Percentiles rank a stretch among this genome's conserved stretches.
These are phyloP conservation scores for Lumbricus terrestris DNA, from an alignment of 2,888 invertebrate species.

Conservation along the genomic window DNA sequence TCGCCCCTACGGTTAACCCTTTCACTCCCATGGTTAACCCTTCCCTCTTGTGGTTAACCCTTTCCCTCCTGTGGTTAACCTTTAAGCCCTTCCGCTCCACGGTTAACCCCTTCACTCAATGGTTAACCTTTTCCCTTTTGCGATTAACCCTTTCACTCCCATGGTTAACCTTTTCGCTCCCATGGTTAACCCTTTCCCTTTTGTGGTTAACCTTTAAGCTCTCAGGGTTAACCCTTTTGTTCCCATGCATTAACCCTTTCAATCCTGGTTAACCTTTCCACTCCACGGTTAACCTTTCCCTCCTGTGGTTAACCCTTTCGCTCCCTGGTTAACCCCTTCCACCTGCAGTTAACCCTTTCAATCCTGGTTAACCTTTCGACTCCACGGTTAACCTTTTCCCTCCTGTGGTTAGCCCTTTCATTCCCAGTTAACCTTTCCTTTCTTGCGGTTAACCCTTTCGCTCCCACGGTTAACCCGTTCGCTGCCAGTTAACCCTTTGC, in stretches of 20 bases:
- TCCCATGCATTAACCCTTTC: too few species aligned
- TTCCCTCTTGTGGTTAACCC: neutral
- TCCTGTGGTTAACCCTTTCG: neutral
- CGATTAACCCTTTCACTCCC: neutral
- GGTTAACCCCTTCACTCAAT: slow-evolving; percentile 64
- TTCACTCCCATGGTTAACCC: too few species aligned
- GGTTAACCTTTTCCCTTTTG: neutral
- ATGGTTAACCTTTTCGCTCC: too few species aligned
- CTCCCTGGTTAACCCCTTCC: too few species aligned
- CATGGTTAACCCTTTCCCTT: too few species aligned
- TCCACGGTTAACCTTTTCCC: neutral
- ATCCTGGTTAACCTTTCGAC: slow-evolving; percentile 67
- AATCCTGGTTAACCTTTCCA: slow-evolving; percentile 68
- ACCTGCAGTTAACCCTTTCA: too few species aligned
- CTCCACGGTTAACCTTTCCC: slow-evolving; percentile 64
- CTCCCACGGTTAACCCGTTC: too few species aligned
- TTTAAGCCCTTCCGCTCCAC: neutral
- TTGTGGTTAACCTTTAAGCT: too few species aligned
- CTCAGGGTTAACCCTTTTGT: too few species aligned
- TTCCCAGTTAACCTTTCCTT: too few species aligned
- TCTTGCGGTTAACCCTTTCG: too few species aligned
- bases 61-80: neutral
- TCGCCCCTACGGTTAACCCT: neutral
- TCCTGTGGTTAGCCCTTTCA: neutral
- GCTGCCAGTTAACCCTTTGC: too few species aligned